These are phyloP conservation scores for Menidia menidia DNA, from an alignment of 2,797 vertebrate genomes.

Conservation along the genomic window DNA sequence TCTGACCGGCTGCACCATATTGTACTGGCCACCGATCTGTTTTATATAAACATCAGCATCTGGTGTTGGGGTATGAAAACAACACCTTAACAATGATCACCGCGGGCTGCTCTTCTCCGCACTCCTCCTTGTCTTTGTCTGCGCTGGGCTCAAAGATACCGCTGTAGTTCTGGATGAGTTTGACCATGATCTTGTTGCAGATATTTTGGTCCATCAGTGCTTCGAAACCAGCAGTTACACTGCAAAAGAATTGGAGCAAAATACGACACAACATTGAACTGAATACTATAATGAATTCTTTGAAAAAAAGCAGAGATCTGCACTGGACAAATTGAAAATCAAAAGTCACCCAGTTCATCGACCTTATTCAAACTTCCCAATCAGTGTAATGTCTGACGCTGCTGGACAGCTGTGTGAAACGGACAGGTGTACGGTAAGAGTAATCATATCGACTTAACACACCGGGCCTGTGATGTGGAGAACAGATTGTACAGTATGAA, in stretches of 20 bases:
- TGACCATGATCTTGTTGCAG: conserved; percentile 92
- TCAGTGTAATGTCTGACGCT: conserved; percentile 19
- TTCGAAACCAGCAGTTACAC: conserved; percentile 88
- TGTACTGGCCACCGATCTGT: conserved; percentile 15
- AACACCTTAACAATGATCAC: conserved; percentile 60
- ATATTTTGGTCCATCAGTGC: conserved; percentile 90
- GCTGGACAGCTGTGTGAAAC: conserved; percentile 48
- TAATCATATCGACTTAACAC: conserved; percentile 50
- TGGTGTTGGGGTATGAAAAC: conserved; percentile 28
- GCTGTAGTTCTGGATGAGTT: conserved; percentile 89
- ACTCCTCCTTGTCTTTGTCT: conserved; percentile 29
- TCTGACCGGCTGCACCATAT: conserved; percentile 17
- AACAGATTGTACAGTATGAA: conserved; percentile 59
- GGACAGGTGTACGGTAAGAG: conserved; percentile 28
- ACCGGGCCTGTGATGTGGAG: conserved; percentile 23
- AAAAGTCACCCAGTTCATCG: not conserved
- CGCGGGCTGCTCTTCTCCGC: conserved; percentile 26
- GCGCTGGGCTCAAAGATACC: conserved; percentile 82
- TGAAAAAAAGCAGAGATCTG: not conserved
- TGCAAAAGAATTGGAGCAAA: conserved; percentile 59
- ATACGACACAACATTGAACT: not conserved
- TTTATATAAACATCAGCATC: conserved; percentile 48
- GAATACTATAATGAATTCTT: not conserved
- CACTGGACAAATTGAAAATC: not conserved
- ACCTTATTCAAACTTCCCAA: conserved; percentile 8